Evolutionary conservation across 2,888 invertebrate genomes (phyloP).

Genomic region (Melinaea marsaeus): DNA sequence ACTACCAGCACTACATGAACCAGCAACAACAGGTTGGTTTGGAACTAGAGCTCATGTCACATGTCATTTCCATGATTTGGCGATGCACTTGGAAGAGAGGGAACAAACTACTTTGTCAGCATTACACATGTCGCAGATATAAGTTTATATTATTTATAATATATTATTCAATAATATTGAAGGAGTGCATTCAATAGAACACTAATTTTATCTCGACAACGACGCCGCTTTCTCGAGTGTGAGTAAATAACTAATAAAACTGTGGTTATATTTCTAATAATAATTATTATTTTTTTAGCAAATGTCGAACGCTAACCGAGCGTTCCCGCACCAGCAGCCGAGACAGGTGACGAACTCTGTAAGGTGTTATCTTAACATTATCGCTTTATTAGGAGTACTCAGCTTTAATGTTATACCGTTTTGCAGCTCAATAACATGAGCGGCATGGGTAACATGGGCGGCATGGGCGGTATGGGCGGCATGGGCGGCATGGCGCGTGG

Average conservation of each 20-base stretch:
- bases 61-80: too few relatives aligned
- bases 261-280: background rate
- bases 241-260: too few relatives aligned
- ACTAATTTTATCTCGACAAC: too few relatives aligned
- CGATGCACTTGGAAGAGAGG: too few relatives aligned
- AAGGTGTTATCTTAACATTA: conserved; percentile 35
- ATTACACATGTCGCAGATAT: too few relatives aligned
- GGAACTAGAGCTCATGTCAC: background rate
- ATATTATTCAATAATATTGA: too few relatives aligned
- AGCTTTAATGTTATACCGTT: background rate
- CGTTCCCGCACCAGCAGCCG: conserved; percentile 59
- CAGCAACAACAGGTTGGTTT: conserved; percentile 48
- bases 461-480: conserved; percentile 27
- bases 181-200: too few relatives aligned
- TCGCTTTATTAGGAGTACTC: background rate
- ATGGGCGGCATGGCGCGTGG: conserved; percentile 50
- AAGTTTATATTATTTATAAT: too few relatives aligned
- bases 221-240: too few relatives aligned
- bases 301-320: conserved; percentile 59
- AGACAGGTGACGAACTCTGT: conserved; percentile 61
- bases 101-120: too few relatives aligned
- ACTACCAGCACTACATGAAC: conserved; percentile 65
- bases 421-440: conserved; percentile 54
- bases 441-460: conserved; percentile 32
- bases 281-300: conserved; percentile 42